A percentile compares a stretch with the other conserved stretches of the same genome.
These are phyloP conservation scores for Plodia interpunctella DNA, from an alignment of 1,140 invertebrate genomes.

Conservation along the genomic window DNA sequence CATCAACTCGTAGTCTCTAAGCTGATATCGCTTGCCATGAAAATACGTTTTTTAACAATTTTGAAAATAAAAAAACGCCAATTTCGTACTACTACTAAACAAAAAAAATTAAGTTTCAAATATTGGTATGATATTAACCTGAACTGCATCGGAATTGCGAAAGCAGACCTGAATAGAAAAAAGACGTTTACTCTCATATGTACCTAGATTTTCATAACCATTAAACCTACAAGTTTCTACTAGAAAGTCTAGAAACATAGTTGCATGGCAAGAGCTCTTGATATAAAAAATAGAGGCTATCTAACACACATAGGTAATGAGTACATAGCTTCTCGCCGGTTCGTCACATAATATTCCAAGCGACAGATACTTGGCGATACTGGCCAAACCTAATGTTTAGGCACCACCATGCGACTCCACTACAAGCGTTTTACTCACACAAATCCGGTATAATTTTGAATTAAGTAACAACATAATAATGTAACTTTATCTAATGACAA, in stretches of 20 bases:
- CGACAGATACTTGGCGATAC: conserved; percentile 54
- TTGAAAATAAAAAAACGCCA: neutral
- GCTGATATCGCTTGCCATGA: conserved; percentile 22
- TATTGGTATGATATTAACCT: neutral
- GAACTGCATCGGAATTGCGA: neutral
- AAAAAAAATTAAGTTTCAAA: neutral
- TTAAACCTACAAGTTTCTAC: neutral
- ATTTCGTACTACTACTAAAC: neutral
- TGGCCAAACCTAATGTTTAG: conserved; percentile 50
- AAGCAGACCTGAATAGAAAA: neutral
- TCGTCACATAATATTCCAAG: conserved; percentile 47
- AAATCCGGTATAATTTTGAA: conserved; percentile 47
- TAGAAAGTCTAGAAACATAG: conserved; percentile 25
- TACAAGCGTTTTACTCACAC: conserved; percentile 71
- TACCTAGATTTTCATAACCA: neutral
- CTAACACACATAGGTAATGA: conserved; percentile 41
- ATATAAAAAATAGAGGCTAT: conserved; percentile 35
- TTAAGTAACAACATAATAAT: conserved; percentile 26
- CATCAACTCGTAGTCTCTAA: conserved; percentile 33
- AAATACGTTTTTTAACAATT: conserved; percentile 9
- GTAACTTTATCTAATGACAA: conserved; percentile 1
- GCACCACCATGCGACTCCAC: conserved; percentile 65
- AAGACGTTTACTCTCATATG: neutral
- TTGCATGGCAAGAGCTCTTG: conserved; percentile 28
- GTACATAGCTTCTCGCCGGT: conserved; percentile 42